Conservation (phyloP, 2,888 invertebrate genomes). For the Gastrophysa polygoni region DNA sequence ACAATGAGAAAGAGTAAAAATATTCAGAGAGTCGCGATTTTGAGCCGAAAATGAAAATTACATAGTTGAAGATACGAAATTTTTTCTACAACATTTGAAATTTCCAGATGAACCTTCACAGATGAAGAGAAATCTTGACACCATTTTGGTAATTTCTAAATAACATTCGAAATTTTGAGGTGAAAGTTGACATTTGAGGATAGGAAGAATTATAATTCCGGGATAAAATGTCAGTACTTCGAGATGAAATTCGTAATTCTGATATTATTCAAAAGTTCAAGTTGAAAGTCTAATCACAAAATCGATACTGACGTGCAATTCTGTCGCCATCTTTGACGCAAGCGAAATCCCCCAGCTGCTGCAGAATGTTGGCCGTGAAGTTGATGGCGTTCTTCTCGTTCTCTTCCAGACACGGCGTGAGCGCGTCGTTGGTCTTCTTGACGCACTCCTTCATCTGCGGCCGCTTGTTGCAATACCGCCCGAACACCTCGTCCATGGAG, state of each 20-base stretch:
- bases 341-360: constrained; percentile 60
- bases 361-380: constrained; percentile 58
- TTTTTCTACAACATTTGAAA: too few relatives aligned
- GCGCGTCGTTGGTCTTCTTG: constrained; percentile 53
- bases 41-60: too few relatives aligned
- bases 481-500: constrained; percentile 63
- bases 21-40: too few relatives aligned
- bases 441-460: constrained; percentile 58
- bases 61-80: too few relatives aligned
- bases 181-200: too few relatives aligned
- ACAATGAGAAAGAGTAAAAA: too few relatives aligned
- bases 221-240: too few relatives aligned
- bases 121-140: too few relatives aligned
- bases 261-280: not conserved
- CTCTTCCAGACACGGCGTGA: constrained; percentile 59
- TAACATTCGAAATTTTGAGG: too few relatives aligned
- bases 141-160: too few relatives aligned
- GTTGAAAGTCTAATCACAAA: not conserved
- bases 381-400: constrained; percentile 57
- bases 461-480: constrained; percentile 61
- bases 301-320: constrained; percentile 61
- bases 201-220: too few relatives aligned
- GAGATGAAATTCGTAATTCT: not conserved
- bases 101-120: too few relatives aligned
- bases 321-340: constrained; percentile 65